Percentiles rank a stretch among this genome's conserved stretches.
Evolutionary conservation across 2,113 vertebrate species (phyloP).

Genomic region (Anseranas semipalmata): DNA sequence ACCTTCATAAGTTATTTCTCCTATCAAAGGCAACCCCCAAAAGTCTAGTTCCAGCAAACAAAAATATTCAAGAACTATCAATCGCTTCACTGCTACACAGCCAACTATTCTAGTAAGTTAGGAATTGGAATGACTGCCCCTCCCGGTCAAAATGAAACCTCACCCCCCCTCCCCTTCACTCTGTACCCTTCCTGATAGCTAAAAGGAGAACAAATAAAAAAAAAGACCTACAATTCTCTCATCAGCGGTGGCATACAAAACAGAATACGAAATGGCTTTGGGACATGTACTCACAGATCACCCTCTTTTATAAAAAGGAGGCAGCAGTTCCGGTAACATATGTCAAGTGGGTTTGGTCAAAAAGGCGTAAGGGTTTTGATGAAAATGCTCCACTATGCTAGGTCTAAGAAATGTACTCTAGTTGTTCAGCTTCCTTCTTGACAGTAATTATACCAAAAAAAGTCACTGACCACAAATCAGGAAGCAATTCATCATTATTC

Average conservation of each 20-base stretch:
- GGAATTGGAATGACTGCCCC: conserved; percentile 43
- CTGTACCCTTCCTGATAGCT: neutral
- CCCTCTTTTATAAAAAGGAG: conserved; percentile 33
- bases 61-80: conserved; percentile 23
- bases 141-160: conserved; percentile 45
- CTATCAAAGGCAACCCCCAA: neutral
- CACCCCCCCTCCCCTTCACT: neutral
- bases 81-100: conserved; percentile 9
- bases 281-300: conserved; percentile 41
- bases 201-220: neutral
- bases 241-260: neutral
- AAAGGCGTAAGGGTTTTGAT: conserved; percentile 38
- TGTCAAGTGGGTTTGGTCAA: conserved; percentile 49
- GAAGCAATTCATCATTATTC: conserved; percentile 79
- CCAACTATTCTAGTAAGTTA: neutral
- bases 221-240: conserved; percentile 1
- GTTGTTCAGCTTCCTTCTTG: conserved; percentile 73
- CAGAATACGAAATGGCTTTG: neutral
- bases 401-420: conserved; percentile 62
- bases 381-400: conserved; percentile 53
- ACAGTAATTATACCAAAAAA: conserved; percentile 75
- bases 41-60: conserved; percentile 19
- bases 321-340: conserved; percentile 47
- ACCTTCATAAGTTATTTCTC: neutral
- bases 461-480: conserved; percentile 75